These are phyloP conservation scores for Arvicanthis niloticus DNA, from an alignment of 2,113 vertebrate genomes.

Conservation along the genomic window DNA sequence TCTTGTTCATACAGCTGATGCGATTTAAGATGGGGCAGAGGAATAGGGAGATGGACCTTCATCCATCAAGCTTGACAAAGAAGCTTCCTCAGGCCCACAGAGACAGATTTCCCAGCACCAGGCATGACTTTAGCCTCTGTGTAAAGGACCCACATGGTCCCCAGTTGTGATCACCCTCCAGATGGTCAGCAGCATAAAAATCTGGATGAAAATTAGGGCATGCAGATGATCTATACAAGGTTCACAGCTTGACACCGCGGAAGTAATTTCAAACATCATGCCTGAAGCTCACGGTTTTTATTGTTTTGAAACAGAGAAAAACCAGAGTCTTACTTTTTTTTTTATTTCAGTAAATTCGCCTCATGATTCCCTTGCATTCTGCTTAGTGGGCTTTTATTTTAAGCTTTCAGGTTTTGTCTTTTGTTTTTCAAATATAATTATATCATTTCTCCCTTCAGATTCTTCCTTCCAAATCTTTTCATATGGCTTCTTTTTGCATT, in stretches of 20 bases:
- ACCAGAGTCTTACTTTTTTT: neutral
- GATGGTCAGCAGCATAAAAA: slow-evolving; percentile 81
- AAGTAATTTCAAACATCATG: slow-evolving; percentile 60
- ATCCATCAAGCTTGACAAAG: slow-evolving; percentile 38
- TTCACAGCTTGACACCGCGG: slow-evolving; percentile 73
- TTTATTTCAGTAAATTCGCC: neutral
- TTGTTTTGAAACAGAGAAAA: slow-evolving; percentile 49
- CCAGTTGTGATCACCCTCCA: slow-evolving; percentile 74
- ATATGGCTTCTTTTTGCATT: neutral
- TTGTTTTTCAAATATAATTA: neutral
- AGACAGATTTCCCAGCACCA: slow-evolving; percentile 75
- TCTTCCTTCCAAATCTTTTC: neutral
- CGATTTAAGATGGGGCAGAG: neutral
- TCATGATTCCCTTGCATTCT: neutral
- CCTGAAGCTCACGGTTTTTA: slow-evolving; percentile 40
- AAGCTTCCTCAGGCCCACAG: slow-evolving; percentile 66
- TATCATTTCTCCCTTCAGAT: neutral
- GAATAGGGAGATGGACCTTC: neutral
- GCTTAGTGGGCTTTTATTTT: neutral
- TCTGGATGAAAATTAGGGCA: slow-evolving; percentile 76
- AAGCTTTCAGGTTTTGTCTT: neutral
- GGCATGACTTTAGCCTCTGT: slow-evolving; percentile 72
- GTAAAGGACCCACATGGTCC: slow-evolving; percentile 70
- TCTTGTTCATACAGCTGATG: neutral
- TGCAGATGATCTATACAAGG: slow-evolving; percentile 75